Base-by-base conservation (phyloP, 2,113 vertebrate genomes). In the Chloebia gouldiae region DNA sequence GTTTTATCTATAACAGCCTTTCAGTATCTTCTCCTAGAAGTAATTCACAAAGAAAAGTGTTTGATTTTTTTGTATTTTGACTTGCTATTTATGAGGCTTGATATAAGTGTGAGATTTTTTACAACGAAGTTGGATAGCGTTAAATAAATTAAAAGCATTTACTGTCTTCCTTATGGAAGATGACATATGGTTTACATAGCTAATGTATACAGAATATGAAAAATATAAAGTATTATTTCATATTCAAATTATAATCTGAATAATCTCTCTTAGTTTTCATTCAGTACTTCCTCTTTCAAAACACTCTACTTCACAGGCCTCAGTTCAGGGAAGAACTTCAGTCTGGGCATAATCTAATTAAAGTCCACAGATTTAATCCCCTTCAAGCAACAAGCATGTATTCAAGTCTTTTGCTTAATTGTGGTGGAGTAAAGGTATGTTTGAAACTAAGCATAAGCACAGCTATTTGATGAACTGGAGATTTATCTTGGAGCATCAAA, bases 311-410 rank as follows among this genome's bases (percentile, higher is more conserved):
- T 96, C 86, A 75, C 80, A 94, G 83, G 53, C 57, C 60, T 88
- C 49, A 53, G 0, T 71, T 95, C 68, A 93, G 64, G 57, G 42
- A 83, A 95, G 79, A 95, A 81, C 47, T 88, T 96, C 63, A 81
- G 88, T 90, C 93, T 90, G 75, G 82, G 71, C 76, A 66, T 96
- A 95, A 93, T 94, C 92, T 96, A 95, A 95, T 96, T 96, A 95
- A 96, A 97, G 89, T 59, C 87, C 95, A 91, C 73, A 96, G 75
- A 90, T 93, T 92, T 95, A 92, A 97, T 90, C 59, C 40, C 92
- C 94, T 97, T 80, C 82, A 83, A 96, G 94, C 90, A 94, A 94
- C 37, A 86, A 86, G 56, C 88, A 92, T 42, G 44, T 81, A 78
- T 81, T 96, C 86, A 92, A 94, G 84, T 63, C 50, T 91, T 96